phyloP scores from a whole-genome alignment of 2,888 invertebrate genomes.

The Temnothorax unifasciatus region DNA sequence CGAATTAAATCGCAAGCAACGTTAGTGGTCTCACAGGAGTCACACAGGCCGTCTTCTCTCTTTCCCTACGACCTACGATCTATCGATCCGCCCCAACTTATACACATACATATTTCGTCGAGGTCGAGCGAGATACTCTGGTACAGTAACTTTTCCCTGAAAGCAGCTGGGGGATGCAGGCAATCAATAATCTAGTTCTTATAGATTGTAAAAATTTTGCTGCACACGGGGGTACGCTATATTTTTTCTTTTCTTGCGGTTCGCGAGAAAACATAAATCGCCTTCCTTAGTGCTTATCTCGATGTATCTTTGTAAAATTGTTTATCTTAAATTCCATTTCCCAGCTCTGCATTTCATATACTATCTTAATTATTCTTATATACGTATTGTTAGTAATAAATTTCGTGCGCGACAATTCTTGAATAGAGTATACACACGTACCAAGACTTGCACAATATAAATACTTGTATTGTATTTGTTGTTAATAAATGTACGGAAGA shows the following conservation, averaged over 20 bases:
- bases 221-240: no score
- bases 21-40: no score
- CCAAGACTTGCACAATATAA: not conserved
- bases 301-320: not conserved
- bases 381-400: not conserved
- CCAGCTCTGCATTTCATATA: not conserved
- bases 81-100: not conserved
- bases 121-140: no score
- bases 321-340: not conserved
- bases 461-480: no score
- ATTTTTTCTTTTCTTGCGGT: no score
- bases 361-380: not conserved
- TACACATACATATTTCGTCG: no score
- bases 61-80: conserved; percentile 3
- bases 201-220: not conserved
- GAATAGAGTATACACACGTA: not conserved
- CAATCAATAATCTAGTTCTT: not conserved
- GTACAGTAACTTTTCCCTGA: no score
- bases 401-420: not conserved
- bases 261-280: not conserved
- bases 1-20: not conserved
- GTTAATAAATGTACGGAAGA: not conserved
- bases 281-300: not conserved
- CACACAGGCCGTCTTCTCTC: not conserved
- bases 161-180: no score